These are phyloP conservation scores for Drosophila prostipennis DNA, from an alignment of 2,888 invertebrate species.

Conservation along the genomic window DNA sequence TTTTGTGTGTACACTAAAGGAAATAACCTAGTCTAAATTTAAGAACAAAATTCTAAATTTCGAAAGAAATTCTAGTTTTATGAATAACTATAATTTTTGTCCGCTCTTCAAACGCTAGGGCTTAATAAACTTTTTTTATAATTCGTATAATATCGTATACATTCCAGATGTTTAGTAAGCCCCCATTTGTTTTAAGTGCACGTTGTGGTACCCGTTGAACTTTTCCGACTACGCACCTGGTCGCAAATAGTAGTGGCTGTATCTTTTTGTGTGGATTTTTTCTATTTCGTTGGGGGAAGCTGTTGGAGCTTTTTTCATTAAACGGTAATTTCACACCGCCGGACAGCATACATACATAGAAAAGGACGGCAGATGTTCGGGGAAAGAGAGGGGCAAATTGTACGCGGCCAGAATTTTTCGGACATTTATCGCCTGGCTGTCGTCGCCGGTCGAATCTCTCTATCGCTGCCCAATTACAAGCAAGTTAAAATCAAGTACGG, in stretches of 20 bases:
- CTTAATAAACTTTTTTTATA: too few species aligned
- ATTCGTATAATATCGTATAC: too few species aligned
- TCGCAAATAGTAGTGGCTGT: conserved; percentile 7
- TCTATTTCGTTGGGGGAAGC: conserved; percentile 15
- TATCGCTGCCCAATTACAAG: conserved; percentile 76
- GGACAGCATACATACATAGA: conserved; percentile 28
- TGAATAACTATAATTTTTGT: too few species aligned
- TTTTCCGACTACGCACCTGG: conserved; percentile 33
- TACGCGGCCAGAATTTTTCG: conserved; percentile 71
- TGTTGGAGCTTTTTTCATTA: conserved; percentile 70
- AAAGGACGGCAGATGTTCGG: background rate
- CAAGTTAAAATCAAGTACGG: conserved; percentile 80
- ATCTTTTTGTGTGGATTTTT: conserved; percentile 25
- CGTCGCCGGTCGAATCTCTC: conserved; percentile 66
- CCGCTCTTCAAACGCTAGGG: too few species aligned
- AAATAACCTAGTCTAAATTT: too few species aligned
- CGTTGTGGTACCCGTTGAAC: background rate
- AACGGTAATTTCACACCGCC: conserved; percentile 78
- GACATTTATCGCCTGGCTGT: conserved; percentile 74
- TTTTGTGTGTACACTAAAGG: too few species aligned
- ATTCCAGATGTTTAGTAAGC: background rate
- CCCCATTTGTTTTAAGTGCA: background rate
- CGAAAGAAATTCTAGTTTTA: too few species aligned
- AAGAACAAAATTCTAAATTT: too few species aligned
- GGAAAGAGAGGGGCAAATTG: conserved; percentile 16